Percentiles rank a stretch among this genome's conserved stretches.
Conservation (phyloP, 2,888 invertebrate genomes). For the Oscheius sp. region DNA sequence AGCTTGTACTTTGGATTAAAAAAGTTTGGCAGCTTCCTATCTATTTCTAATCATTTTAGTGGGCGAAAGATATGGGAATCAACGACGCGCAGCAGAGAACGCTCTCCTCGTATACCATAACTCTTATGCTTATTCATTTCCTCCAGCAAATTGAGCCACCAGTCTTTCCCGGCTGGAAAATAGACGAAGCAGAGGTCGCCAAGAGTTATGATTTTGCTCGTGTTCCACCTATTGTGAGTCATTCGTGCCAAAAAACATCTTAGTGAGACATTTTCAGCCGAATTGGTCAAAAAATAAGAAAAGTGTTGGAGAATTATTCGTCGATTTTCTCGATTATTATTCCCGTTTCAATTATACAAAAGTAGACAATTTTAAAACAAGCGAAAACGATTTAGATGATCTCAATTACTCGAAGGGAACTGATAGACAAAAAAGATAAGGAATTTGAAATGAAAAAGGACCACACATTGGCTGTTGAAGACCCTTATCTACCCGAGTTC, state of each 20-base stretch:
- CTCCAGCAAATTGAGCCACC: conserved; percentile 74
- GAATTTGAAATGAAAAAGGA: no score
- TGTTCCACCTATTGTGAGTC: not conserved
- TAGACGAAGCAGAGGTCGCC: not conserved
- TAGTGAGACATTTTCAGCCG: not conserved
- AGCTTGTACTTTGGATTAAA: conserved; percentile 51
- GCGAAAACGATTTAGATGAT: no score
- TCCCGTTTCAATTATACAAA: conserved; percentile 66
- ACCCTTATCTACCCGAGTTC: conserved; percentile 5
- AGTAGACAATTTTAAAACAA: no score
- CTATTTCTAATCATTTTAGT: conserved; percentile 60
- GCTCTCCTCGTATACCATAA: conserved; percentile 77
- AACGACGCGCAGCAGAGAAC: conserved; percentile 77
- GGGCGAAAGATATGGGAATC: conserved; percentile 74
- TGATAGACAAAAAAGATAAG: not conserved
- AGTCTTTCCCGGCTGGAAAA: conserved; percentile 75
- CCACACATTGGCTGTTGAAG: not conserved
- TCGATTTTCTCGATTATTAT: conserved; percentile 73
- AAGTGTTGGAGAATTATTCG: conserved; percentile 44
- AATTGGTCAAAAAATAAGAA: conserved; percentile 40
- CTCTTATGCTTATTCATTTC: conserved; percentile 76
- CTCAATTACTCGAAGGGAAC: conserved; percentile 2
- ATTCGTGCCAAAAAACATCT: not conserved
- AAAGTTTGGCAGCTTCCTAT: no score
- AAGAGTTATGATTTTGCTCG: not conserved